Conservation (phyloP, 2,113 vertebrate genomes). For the Hydropotes inermis region DNA sequence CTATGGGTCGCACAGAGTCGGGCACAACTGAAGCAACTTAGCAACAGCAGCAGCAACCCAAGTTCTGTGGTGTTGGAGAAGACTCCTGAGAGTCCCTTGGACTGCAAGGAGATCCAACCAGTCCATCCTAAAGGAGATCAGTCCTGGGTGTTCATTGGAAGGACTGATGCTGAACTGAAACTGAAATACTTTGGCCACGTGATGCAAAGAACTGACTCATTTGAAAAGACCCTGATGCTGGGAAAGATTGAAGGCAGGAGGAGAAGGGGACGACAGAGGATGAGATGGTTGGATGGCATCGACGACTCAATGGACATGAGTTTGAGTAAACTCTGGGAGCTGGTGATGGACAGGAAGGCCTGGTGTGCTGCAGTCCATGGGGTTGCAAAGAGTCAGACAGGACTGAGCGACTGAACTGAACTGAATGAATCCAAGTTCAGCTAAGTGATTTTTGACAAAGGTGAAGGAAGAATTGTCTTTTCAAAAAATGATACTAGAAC, state of each 20-base stretch:
- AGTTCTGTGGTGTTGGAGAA: background rate
- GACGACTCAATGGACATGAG: background rate
- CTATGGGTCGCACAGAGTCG: no score
- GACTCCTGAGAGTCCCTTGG: background rate
- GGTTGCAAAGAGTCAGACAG: accelerated
- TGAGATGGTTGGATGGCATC: background rate
- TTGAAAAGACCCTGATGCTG: background rate
- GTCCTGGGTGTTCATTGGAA: background rate
- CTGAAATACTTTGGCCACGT: background rate
- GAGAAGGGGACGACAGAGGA: background rate
- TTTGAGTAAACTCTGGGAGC: background rate
- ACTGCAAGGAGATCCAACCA: background rate
- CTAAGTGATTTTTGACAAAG: slow-evolving; percentile 11
- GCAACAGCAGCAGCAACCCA: background rate
- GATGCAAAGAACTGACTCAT: background rate
- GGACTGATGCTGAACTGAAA: background rate
- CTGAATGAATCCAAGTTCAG: background rate
- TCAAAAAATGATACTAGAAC: background rate
- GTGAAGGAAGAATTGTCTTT: background rate
- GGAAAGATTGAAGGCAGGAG: background rate
- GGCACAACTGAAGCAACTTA: no score
- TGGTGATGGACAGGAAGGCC: background rate
- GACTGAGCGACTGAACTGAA: background rate
- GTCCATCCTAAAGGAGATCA: background rate
- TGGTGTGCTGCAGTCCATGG: background rate